phyloP scores from a whole-genome alignment of 37 sponge, comb jelly and placozoan species.

The Halisarca cf. caerulea region DNA sequence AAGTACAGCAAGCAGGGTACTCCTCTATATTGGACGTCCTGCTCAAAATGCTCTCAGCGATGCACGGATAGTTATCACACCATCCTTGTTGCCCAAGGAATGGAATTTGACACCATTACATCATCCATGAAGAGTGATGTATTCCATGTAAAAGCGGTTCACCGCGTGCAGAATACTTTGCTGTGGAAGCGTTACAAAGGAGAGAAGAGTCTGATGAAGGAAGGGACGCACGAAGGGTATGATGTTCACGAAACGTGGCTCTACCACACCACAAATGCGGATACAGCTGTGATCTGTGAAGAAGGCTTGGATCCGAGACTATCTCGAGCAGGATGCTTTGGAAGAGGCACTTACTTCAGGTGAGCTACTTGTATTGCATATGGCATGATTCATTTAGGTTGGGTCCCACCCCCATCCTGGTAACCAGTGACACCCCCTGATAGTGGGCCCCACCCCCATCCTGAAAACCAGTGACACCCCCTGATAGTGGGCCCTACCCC shows the following conservation, averaged over 20 bases:
- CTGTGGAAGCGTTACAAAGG: constrained; percentile 59
- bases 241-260: constrained; percentile 55
- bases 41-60: not conserved
- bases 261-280: constrained; percentile 62
- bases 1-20: not conserved
- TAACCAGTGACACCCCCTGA: too few species aligned
- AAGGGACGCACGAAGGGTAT: constrained; percentile 8
- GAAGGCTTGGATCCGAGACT: constrained; percentile 79
- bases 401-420: too few species aligned
- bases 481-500: too few species aligned
- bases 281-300: constrained; percentile 53
- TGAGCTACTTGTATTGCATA: too few species aligned
- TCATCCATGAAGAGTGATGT: not conserved
- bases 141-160: constrained; percentile 29
- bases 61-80: constrained; percentile 13
- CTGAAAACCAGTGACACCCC: too few species aligned
- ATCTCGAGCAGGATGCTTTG: constrained; percentile 62
- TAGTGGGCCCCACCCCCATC: too few species aligned
- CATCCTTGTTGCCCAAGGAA: not conserved
- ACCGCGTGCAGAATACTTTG: constrained; percentile 59
- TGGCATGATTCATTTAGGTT: too few species aligned
- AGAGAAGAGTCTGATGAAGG: constrained; percentile 58
- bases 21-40: constrained; percentile 22
- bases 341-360: constrained; percentile 85
- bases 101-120: constrained; percentile 3